Evolutionary conservation across 2,113 vertebrate genomes (phyloP).

Genomic region (Cephalophus harveyi): DNA sequence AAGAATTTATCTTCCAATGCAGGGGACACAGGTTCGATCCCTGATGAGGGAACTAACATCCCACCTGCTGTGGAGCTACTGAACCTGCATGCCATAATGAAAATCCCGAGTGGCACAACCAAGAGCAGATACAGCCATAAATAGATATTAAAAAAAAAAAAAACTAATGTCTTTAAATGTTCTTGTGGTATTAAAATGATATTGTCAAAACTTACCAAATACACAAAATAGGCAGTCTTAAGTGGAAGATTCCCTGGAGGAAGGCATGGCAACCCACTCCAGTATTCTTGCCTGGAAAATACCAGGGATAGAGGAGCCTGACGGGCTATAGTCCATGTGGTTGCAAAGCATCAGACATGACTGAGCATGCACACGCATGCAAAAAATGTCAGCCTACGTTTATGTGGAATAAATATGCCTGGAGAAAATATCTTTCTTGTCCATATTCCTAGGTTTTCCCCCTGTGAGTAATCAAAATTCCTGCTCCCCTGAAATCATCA

Average conservation of each 20-base stretch:
- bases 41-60: background rate
- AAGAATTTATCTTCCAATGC: background rate
- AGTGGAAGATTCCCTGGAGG: background rate
- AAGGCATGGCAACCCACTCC: background rate
- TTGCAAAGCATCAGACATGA: background rate
- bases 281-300: background rate
- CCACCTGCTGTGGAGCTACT: background rate
- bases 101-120: fast-evolving
- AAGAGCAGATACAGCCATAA: background rate
- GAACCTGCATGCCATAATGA: background rate
- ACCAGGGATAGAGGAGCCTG: background rate
- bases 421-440: background rate
- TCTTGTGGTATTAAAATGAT: background rate
- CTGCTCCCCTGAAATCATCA: background rate
- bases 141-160: background rate
- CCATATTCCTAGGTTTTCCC: background rate
- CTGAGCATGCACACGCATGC: background rate
- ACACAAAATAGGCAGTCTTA: conserved; percentile 13
- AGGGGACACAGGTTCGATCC: fast-evolving
- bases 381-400: background rate
- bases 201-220: conserved; percentile 20
- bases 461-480: background rate
- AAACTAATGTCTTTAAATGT: background rate
- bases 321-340: background rate
- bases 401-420: background rate